A percentile compares a stretch with the other conserved stretches of the same genome.
Conservation (phyloP, 2,797 vertebrate genomes). For the Paguma larvata region DNA sequence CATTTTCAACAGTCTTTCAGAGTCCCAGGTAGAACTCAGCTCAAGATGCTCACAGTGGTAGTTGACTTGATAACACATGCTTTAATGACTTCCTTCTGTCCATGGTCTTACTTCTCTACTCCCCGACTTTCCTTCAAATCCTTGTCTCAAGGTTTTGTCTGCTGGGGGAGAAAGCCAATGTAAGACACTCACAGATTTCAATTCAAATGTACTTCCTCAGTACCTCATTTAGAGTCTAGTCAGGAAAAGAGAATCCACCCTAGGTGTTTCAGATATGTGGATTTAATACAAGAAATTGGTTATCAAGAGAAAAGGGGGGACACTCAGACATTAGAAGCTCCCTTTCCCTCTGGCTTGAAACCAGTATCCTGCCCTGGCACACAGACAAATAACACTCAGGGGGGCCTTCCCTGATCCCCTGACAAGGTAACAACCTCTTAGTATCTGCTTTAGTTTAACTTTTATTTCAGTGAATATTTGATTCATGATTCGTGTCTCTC, state of each 20-base stretch:
- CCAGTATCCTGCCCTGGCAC: neutral
- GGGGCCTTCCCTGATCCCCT: neutral
- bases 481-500: neutral
- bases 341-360: neutral
- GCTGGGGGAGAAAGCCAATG: neutral
- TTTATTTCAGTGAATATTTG: neutral
- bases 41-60: neutral
- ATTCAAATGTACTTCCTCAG: neutral
- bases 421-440: neutral
- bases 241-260: neutral
- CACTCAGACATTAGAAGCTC: neutral
- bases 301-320: neutral
- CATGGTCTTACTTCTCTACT: neutral
- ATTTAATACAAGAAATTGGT: neutral
- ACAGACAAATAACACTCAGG: neutral
- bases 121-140: neutral
- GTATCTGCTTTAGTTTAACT: neutral
- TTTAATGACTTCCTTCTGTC: slow-evolving; percentile 8
- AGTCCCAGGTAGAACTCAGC: neutral
- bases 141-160: neutral
- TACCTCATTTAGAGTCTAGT: neutral
- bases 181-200: neutral
- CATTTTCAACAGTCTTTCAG: neutral
- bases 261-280: neutral
- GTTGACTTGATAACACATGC: neutral